Base-by-base conservation (phyloP, 1,140 invertebrate species). In the Sogatella furcifera region DNA sequence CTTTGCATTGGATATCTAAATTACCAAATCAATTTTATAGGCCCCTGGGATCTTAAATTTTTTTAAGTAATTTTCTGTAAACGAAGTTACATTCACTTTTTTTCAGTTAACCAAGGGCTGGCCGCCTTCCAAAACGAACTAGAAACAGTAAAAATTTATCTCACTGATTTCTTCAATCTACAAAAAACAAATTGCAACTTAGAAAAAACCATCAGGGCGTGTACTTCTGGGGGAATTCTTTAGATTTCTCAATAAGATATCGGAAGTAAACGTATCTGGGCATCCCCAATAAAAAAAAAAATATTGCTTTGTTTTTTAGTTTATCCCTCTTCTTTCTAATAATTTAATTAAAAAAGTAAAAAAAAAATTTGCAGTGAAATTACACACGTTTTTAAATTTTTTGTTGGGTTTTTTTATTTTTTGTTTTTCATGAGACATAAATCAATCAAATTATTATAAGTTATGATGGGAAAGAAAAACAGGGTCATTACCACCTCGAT, bases 111-210 rank as follows among this genome's bases (percentile, higher is more conserved):
- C 94, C 0, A 86, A 90, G 73, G 95, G 98, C 71, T 89, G 87
- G 76, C 83, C 90, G 3, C 78, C 59, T 97, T 98, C 70, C 96
- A 97, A 77, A 94, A 98, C 78, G 97, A 99, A 75, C 72, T 99
- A 34, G 97, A 99, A 67, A 95, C 92, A 21, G 92, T 99, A 78
- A 99, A 99, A 74, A 99, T 98, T 68, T 93, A 99, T 43, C 99
- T 97, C 71, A 99, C 97, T 64, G 97, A 99, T 71, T 97, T 98
- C 70, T 99, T 85, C 87, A 28, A 83, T 98, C 19, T 98, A 96
- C 73, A 96, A 96, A 69, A 99, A 98, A 73, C 95, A 98, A 76
- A 93, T 98, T 59, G 96, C 72, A 98, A 98, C 76, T 77, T 99
- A 77, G 95, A 66, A 99, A 97, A 14, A 99, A 99, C 76, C 95